Conservation (phyloP, 2,113 vertebrate species). For the human (Homo sapiens) region DNA sequence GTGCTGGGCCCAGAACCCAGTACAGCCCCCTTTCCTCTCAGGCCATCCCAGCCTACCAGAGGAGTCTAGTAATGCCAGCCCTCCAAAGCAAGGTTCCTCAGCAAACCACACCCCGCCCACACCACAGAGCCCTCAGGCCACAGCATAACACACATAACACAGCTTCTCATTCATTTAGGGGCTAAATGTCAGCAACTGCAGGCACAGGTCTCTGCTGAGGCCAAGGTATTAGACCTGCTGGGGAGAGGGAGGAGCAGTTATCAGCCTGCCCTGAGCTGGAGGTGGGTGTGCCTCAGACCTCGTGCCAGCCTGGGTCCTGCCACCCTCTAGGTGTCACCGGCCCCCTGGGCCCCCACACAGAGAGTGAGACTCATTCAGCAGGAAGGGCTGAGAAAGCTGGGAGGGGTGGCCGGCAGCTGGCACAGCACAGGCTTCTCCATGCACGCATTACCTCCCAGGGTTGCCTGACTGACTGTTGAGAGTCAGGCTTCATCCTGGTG, state of each 20-base stretch:
- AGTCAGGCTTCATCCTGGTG: neutral
- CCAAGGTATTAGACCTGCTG: neutral
- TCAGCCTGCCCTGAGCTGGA: neutral
- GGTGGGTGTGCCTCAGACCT: neutral
- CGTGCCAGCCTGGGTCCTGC: neutral
- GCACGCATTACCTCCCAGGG: rapidly evolving
- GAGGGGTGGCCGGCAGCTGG: rapidly evolving
- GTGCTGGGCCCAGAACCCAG: neutral
- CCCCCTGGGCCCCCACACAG: neutral
- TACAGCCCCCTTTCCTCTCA: neutral
- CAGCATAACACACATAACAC: neutral
- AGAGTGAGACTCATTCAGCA: rapidly evolving
- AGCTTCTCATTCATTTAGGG: neutral
- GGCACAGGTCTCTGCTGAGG: neutral
- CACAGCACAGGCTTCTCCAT: no score
- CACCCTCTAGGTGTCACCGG: no score
- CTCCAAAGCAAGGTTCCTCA: neutral
- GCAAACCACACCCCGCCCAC: no score
- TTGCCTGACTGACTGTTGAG: neutral
- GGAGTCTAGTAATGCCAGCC: neutral
- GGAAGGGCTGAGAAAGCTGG: no score
- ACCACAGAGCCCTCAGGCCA: neutral
- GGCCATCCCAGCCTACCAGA: neutral
- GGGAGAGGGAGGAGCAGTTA: neutral
- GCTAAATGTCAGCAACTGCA: neutral